phyloP scores from a whole-genome alignment of 2,113 vertebrate species.

The Antechinus flavipes region DNA sequence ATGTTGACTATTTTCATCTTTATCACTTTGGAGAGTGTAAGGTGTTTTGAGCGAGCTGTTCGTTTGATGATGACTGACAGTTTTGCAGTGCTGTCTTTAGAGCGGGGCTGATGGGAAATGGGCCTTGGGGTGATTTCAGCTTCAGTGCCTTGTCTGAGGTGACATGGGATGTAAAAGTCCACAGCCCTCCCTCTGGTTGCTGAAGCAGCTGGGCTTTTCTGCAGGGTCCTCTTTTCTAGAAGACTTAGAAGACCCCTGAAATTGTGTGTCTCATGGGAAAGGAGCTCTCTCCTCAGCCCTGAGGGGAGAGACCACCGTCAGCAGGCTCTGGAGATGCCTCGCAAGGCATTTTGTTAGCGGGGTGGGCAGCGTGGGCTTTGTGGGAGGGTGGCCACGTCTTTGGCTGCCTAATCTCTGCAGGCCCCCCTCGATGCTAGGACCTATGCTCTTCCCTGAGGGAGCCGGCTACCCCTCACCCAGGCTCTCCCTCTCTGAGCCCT shows the following conservation, averaged over 20 bases:
- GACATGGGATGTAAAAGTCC: too few species aligned
- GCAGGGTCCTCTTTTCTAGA: not conserved
- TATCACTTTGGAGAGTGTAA: not conserved
- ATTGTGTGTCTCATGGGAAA: not conserved
- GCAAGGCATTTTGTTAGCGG: not conserved
- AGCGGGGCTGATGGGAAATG: not conserved
- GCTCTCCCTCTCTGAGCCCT: not conserved
- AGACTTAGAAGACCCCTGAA: not conserved
- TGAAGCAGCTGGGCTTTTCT: not conserved
- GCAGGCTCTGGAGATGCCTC: not conserved
- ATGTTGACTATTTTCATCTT: rapidly evolving
- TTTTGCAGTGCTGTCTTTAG: not conserved
- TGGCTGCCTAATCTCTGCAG: not conserved
- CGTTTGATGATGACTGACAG: not conserved
- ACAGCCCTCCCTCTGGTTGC: not conserved
- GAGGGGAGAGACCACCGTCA: not conserved
- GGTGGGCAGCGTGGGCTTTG: not conserved
- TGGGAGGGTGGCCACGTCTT: not conserved
- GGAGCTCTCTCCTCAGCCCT: not conserved
- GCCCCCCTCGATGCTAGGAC: not conserved
- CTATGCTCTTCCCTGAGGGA: not conserved
- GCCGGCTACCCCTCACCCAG: not conserved
- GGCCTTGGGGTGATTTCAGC: not conserved
- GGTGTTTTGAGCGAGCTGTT: not conserved
- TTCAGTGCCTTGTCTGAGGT: not conserved